Base-by-base conservation (phyloP, 1,140 invertebrate species). In the Asobara japonica region DNA sequence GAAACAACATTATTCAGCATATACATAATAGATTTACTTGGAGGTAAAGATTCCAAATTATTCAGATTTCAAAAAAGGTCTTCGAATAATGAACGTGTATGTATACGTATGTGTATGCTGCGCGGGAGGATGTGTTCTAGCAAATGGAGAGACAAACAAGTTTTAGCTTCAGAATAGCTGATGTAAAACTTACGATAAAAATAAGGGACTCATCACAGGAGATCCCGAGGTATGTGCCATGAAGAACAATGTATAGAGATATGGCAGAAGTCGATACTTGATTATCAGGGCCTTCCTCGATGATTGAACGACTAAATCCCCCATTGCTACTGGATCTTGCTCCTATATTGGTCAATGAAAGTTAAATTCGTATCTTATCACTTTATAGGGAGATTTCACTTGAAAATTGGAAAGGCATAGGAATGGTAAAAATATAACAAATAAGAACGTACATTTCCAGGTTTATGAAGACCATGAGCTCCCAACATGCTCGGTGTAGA, bases 171-270 rank as follows among this genome's bases (percentile, higher is more conserved):
- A 68, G 31, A 64, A 66, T 65, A 36, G n/a, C 61, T n/a, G 67
- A 65, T 38, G 20, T 18, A 20, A 71, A 48, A 71, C 65, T 90
- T 83, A 95, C 93, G 94, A 92, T 78, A 94, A 93, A 86, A 96
- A 95, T 51, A 97, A 80, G 11, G 95, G 94, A 31, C 93, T 86
- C 1, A 91, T 91, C 0, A 96, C 94, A 16, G 94, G 93, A 25
- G 91, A 89, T 0, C 94, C 94, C 76, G 87, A 86, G 2, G 85
- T 79, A 83, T 95, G 91, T 0, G 93, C 92, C n/a, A 89, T 83
- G 84, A 90, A 94, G 80, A 96, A 94, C 45, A 95, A 84, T 0
- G 94, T 94, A 83, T 96, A 96, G 25, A 96, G 90, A 83, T 94
- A 94, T 0, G 95, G 95, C 18, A 97, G 84, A 2, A 97, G 84